Evolutionary conservation across 2,113 vertebrate genomes (phyloP).

Genomic region (Gallinago undulata): DNA sequence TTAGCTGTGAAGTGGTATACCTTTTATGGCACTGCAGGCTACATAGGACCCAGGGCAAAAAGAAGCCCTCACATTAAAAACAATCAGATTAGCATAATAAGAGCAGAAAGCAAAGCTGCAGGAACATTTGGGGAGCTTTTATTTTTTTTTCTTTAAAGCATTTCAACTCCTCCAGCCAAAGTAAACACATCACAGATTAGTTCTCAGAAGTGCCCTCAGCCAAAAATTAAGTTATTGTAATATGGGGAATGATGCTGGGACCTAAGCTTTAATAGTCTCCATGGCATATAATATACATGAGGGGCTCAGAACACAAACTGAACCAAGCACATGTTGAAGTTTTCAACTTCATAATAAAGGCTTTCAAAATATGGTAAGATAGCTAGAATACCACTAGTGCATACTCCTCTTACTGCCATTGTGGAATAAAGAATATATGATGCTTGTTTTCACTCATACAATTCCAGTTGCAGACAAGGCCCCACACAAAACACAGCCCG

Average conservation of each 20-base stretch:
- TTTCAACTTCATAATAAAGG: neutral
- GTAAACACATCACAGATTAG: slow-evolving; percentile 36
- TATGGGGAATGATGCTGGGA: neutral
- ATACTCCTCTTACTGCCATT: slow-evolving; percentile 9
- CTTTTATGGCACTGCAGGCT: slow-evolving; percentile 35
- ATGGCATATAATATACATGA: neutral
- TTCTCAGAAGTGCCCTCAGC: slow-evolving; percentile 40
- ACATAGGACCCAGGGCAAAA: slow-evolving; percentile 29
- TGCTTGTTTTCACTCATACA: neutral
- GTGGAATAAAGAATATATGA: slow-evolving; percentile 9
- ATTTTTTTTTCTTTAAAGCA: neutral
- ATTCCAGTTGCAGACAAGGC: neutral
- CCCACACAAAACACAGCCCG: neutral
- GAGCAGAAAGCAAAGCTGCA: neutral
- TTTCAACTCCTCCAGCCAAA: slow-evolving; percentile 45
- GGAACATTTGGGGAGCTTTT: slow-evolving; percentile 40
- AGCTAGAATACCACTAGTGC: neutral
- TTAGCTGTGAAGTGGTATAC: slow-evolving; percentile 13
- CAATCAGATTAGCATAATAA: slow-evolving; percentile 57
- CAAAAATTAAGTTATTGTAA: slow-evolving; percentile 21
- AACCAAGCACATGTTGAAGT: neutral
- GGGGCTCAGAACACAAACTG: neutral
- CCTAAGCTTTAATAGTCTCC: neutral
- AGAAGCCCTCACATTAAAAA: slow-evolving; percentile 50
- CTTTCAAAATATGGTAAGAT: neutral